Evolutionary conservation across 2,888 invertebrate species (phyloP).

Genomic region (Drosophila kuntzei): DNA sequence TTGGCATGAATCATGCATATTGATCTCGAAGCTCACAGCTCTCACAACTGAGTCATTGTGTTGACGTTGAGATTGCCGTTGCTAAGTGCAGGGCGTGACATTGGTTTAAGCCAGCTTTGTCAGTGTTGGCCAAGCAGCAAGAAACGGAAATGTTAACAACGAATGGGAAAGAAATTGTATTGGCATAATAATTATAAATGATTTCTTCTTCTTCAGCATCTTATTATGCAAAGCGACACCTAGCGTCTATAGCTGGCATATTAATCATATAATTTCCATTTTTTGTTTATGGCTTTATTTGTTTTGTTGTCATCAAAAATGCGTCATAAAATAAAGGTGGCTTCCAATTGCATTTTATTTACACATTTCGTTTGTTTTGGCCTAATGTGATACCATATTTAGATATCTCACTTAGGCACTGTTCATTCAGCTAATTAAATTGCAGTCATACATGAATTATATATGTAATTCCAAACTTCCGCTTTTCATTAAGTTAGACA

Average conservation of each 20-base stretch:
- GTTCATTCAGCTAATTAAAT: constrained; percentile 14
- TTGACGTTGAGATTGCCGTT: constrained; percentile 20
- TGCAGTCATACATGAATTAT: not conserved
- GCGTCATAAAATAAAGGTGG: constrained; percentile 11
- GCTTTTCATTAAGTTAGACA: constrained; percentile 1
- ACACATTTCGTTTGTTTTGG: constrained; percentile 13
- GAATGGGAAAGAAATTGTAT: constrained; percentile 29
- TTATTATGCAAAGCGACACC: constrained; percentile 50
- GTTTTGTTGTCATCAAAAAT: constrained; percentile 7
- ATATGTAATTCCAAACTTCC: not conserved
- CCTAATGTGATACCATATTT: constrained; percentile 1
- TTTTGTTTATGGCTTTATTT: not conserved
- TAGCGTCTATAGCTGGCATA: constrained; percentile 34
- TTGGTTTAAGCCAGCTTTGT: constrained; percentile 44
- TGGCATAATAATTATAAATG: constrained; percentile 36
- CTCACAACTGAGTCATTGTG: constrained; percentile 13
- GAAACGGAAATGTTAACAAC: constrained; percentile 52
- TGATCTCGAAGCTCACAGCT: constrained; percentile 55
- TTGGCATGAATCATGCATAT: constrained; percentile 72
- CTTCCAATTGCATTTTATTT: constrained; percentile 15
- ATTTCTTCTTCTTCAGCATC: constrained; percentile 2
- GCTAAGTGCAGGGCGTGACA: constrained; percentile 48
- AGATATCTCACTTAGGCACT: constrained; percentile 1
- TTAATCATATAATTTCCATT: constrained; percentile 32
- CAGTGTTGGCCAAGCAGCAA: constrained; percentile 28